These are phyloP conservation scores for Penaeus japonicus DNA, from an alignment of 1,140 invertebrate species.

Conservation along the genomic window DNA sequence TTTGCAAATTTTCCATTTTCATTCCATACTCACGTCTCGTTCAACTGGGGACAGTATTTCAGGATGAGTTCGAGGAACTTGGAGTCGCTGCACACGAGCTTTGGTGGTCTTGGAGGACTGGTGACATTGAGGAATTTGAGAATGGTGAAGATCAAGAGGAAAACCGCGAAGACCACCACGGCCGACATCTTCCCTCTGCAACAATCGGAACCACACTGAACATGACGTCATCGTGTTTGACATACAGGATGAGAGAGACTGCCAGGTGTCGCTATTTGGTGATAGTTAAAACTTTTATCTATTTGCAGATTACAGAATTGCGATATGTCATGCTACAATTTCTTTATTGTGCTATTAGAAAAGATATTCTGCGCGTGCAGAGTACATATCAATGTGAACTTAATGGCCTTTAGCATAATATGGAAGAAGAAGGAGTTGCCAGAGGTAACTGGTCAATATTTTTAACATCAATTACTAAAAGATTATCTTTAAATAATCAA, in stretches of 20 bases:
- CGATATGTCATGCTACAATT: no score
- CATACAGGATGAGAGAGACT: background rate
- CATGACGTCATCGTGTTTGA: background rate
- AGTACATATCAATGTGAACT: no score
- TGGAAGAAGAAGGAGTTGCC: no score
- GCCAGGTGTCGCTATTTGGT: background rate
- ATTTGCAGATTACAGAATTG: no score
- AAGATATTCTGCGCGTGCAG: no score
- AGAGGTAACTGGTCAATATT: no score
- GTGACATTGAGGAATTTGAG: slow-evolving; percentile 56
- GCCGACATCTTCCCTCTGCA: slow-evolving; percentile 39
- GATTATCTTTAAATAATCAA: no score
- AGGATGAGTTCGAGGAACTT: slow-evolving; percentile 54
- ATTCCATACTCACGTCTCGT: slow-evolving; percentile 51
- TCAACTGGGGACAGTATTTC: slow-evolving; percentile 54
- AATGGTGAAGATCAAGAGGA: slow-evolving; percentile 52
- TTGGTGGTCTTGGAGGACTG: slow-evolving; percentile 48
- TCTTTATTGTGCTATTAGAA: no score
- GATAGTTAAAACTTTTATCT: background rate
- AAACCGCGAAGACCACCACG: slow-evolving; percentile 52
- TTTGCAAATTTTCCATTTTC: background rate
- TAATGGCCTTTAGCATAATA: no score
- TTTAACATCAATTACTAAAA: no score
- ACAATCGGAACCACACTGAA: slow-evolving; percentile 20
- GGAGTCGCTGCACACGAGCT: slow-evolving; percentile 46